Conservation (phyloP, 1,140 invertebrate genomes). For the Laodelphax striatellus region DNA sequence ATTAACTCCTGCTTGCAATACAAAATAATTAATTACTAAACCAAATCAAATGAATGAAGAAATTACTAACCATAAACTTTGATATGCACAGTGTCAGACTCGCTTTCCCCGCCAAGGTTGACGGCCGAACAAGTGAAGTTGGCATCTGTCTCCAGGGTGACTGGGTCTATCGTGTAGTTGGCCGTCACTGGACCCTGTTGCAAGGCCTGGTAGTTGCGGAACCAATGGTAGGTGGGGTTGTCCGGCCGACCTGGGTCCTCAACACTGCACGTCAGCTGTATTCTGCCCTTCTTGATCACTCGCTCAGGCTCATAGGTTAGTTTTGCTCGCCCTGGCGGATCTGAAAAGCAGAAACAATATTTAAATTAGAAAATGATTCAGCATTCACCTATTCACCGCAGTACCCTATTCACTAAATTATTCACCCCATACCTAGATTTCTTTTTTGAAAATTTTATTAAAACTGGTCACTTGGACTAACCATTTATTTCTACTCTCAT, state of each 20-base stretch:
- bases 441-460: too few relatives aligned
- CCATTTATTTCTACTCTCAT: too few relatives aligned
- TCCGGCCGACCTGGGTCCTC: conserved; percentile 62
- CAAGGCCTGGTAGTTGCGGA: conserved; percentile 56
- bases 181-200: conserved; percentile 55
- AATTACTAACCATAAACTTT: conserved; percentile 64
- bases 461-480: too few relatives aligned
- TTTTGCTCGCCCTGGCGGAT: conserved; percentile 62
- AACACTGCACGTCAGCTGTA: conserved; percentile 70
- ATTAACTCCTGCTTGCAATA: too few relatives aligned
- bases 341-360: conserved; percentile 32
- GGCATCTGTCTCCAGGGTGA: conserved; percentile 65
- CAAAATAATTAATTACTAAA: too few relatives aligned
- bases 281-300: conserved; percentile 64
- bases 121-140: conserved; percentile 78
- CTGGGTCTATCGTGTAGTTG: conserved; percentile 64
- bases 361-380: not conserved
- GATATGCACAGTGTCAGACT: conserved; percentile 54
- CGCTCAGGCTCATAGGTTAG: conserved; percentile 55
- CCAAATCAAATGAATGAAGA: too few relatives aligned
- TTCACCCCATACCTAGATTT: too few relatives aligned
- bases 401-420: too few relatives aligned
- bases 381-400: too few relatives aligned
- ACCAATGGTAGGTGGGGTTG: conserved; percentile 54
- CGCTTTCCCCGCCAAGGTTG: conserved; percentile 69